phyloP scores from a whole-genome alignment of 35 echinoderm and acorn worm genomes.

The Acanthaster planci region DNA sequence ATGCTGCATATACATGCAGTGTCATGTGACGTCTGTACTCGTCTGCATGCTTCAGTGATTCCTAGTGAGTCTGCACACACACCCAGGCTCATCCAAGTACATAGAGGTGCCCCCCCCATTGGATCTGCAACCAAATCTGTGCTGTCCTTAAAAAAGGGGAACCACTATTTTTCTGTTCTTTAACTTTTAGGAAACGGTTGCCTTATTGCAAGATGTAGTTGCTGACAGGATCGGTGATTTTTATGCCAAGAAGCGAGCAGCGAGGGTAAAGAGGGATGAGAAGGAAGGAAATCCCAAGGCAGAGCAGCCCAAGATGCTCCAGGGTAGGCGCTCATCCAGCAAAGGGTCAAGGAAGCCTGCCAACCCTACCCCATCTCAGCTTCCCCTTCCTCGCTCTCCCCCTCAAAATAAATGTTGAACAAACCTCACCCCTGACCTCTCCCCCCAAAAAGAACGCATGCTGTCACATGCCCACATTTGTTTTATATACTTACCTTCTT shows the following conservation, averaged over 20 bases:
- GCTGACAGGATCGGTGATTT: neutral
- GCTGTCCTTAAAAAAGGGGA: neutral
- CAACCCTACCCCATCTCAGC: too few relatives aligned
- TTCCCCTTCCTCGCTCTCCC: too few relatives aligned
- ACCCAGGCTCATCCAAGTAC: neutral
- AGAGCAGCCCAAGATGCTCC: constrained; percentile 7
- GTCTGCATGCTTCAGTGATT: too few relatives aligned
- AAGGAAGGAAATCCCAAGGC: neutral
- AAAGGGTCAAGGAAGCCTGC: neutral
- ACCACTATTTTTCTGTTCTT: neutral
- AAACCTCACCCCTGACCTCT: too few relatives aligned
- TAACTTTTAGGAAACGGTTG: neutral
- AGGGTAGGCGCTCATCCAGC: neutral
- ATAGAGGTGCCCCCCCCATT: neutral
- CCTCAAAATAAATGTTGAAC: too few relatives aligned
- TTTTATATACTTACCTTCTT: neutral
- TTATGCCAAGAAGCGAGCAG: neutral
- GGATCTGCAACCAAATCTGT: neutral
- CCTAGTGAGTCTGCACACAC: neutral
- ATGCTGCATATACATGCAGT: neutral
- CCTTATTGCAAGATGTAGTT: neutral
- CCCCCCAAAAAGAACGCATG: too few relatives aligned
- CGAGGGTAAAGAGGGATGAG: neutral
- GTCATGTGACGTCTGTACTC: neutral
- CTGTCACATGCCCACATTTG: neutral